Evolutionary conservation across 2,113 vertebrate species (phyloP).

Genomic region (Lepus europaeus): DNA sequence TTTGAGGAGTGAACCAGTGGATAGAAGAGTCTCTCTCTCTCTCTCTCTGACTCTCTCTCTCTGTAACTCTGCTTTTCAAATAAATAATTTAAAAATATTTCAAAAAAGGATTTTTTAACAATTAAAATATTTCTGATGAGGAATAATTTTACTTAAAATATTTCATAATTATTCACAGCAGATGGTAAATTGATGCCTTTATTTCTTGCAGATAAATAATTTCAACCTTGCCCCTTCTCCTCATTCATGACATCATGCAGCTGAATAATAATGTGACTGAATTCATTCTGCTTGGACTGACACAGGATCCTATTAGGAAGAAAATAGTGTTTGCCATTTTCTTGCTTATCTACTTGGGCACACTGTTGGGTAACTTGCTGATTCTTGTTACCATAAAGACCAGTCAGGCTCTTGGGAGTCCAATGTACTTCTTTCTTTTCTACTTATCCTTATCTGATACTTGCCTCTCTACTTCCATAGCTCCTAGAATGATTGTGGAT

Average conservation of each 20-base stretch:
- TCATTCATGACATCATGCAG: neutral
- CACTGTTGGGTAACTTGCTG: conserved; percentile 23
- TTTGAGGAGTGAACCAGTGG: no score
- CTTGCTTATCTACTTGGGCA: neutral
- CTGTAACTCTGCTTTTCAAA: no score
- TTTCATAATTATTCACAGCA: neutral
- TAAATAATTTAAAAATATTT: no score
- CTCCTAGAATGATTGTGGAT: conserved; percentile 32
- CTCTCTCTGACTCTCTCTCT: no score
- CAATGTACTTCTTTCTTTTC: conserved; percentile 60
- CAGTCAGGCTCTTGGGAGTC: neutral
- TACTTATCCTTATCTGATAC: conserved; percentile 62
- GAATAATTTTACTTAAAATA: neutral
- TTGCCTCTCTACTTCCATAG: conserved; percentile 18
- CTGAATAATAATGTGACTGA: neutral
- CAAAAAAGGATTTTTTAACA: neutral
- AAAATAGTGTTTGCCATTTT: neutral
- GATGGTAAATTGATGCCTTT: neutral
- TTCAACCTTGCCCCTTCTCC: neutral
- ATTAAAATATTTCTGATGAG: neutral
- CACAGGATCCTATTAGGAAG: neutral
- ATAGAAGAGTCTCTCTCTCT: no score
- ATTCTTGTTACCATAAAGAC: conserved; percentile 50
- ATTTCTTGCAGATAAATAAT: neutral
- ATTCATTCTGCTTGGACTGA: neutral